These are phyloP conservation scores for Suncus etruscus DNA, from an alignment of 2,113 vertebrate genomes.

Conservation along the genomic window DNA sequence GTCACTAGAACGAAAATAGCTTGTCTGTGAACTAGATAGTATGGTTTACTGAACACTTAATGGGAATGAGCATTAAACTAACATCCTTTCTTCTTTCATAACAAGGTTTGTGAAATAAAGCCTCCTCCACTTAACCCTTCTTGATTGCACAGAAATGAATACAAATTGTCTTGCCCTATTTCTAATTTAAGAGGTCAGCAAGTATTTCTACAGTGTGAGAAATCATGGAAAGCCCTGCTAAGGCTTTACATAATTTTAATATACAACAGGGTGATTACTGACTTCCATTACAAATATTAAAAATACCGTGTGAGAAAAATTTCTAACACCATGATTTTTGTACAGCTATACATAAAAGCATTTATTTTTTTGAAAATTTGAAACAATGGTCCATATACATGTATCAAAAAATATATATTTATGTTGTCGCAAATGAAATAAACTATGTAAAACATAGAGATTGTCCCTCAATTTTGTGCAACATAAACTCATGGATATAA, in stretches of 20 bases:
- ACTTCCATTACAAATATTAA: conserved; percentile 18
- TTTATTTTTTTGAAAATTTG: neutral
- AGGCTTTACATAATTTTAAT: neutral
- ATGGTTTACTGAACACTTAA: conserved; percentile 74
- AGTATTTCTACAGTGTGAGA: conserved; percentile 35
- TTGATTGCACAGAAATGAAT: conserved; percentile 75
- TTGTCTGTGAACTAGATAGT: conserved; percentile 63
- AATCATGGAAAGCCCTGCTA: neutral
- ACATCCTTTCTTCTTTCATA: conserved; percentile 66
- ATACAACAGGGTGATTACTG: neutral
- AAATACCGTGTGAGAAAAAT: neutral
- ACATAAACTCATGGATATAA: neutral
- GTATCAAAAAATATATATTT: neutral
- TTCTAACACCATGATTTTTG: neutral
- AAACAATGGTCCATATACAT: neutral
- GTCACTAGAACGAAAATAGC: conserved; percentile 61
- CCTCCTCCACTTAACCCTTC: conserved; percentile 56
- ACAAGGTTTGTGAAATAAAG: conserved; percentile 71
- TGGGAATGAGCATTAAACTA: conserved; percentile 61
- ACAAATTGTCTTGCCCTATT: conserved; percentile 70
- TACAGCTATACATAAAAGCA: neutral
- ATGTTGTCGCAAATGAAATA: neutral
- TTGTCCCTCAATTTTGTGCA: neutral
- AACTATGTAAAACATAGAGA: neutral
- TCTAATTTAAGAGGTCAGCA: conserved; percentile 61